Percentiles rank a stretch among this genome's conserved stretches.
These are phyloP conservation scores for Eudemis profundana DNA, from an alignment of 2,888 invertebrate species.

Conservation along the genomic window DNA sequence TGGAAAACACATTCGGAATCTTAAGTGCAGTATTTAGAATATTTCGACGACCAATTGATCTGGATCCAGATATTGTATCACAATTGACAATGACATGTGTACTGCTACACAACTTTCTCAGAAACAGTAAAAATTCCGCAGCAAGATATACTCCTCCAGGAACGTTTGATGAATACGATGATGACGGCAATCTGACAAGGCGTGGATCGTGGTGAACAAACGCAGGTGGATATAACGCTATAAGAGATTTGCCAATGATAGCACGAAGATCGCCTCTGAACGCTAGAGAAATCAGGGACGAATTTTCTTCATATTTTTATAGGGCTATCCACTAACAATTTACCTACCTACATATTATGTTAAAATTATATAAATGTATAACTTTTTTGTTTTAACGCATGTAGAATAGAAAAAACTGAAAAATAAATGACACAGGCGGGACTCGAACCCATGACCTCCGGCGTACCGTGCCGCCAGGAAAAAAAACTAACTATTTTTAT, in stretches of 20 bases:
- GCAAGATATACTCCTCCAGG: background rate
- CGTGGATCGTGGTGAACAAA: background rate
- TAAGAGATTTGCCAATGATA: background rate
- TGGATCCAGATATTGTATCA: slow-evolving; percentile 42
- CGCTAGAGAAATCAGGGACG: background rate
- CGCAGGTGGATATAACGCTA: background rate
- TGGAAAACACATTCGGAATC: slow-evolving; percentile 44
- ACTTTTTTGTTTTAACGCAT: too few species aligned
- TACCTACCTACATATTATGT: too few species aligned
- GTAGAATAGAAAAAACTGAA: too few species aligned
- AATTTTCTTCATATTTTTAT: background rate
- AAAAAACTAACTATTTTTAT: too few species aligned
- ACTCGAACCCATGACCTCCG: too few species aligned
- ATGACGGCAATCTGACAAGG: background rate
- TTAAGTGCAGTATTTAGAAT: slow-evolving; percentile 46
- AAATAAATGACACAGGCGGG: too few species aligned
- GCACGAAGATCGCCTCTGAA: background rate
- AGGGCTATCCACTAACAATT: too few species aligned
- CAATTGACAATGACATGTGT: slow-evolving; percentile 47
- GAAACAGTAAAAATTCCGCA: slow-evolving; percentile 42
- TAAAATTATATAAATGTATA: background rate
- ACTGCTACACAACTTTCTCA: slow-evolving; percentile 49
- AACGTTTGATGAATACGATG: background rate
- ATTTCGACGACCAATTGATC: slow-evolving; percentile 43
- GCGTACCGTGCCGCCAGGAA: too few species aligned